Evolutionary conservation across 2,113 vertebrate species (phyloP).

Genomic region (Mellivora capensis): DNA sequence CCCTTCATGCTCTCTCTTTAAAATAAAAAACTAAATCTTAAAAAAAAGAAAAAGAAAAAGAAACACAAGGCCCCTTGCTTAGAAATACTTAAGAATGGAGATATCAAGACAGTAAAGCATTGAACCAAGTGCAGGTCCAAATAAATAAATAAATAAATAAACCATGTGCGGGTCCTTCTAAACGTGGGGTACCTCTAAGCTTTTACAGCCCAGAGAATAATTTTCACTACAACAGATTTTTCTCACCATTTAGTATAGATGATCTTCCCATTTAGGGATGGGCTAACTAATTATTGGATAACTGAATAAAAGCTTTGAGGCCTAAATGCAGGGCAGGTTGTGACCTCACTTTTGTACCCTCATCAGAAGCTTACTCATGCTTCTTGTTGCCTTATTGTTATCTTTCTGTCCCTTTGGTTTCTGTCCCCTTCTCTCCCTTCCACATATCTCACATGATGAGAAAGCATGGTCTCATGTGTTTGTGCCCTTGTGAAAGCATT

Average conservation of each 20-base stretch:
- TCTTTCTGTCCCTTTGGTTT: background rate
- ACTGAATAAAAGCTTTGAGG: background rate
- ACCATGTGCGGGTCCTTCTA: background rate
- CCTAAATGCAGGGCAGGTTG: background rate
- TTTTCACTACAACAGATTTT: background rate
- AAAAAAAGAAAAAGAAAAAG: background rate
- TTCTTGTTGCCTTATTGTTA: background rate
- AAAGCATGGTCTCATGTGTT: background rate
- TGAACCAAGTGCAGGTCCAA: background rate
- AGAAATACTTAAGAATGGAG: background rate
- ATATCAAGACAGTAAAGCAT: background rate
- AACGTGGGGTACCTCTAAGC: background rate
- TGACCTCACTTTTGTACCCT: background rate
- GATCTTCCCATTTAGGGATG: background rate
- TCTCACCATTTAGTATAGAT: background rate
- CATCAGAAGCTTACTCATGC: background rate
- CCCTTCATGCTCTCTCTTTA: background rate
- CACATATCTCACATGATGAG: background rate
- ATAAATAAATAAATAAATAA: too few relatives aligned
- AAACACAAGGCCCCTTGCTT: background rate
- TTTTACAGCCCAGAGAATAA: background rate
- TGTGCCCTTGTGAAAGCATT: background rate
- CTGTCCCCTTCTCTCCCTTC: background rate
- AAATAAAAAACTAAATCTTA: background rate
- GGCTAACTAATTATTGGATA: background rate